Evolutionary conservation across 2,113 vertebrate genomes (phyloP).

Genomic region (Desmodus rotundus): DNA sequence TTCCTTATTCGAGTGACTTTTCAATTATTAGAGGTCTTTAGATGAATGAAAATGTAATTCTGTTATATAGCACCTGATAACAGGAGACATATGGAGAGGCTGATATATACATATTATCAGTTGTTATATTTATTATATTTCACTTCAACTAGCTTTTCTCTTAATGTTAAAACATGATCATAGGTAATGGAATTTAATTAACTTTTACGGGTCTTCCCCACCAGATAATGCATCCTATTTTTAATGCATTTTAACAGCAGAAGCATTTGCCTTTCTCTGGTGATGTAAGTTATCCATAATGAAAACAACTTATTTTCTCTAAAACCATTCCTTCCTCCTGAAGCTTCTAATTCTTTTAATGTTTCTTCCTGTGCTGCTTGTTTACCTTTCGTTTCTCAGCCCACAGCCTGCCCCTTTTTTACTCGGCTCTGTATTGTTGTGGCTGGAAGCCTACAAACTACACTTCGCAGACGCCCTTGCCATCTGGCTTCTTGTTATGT

Average conservation of each 20-base stretch:
- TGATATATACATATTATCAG: slow-evolving; percentile 2
- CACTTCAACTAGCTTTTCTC: slow-evolving; percentile 48
- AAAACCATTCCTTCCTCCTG: slow-evolving; percentile 4
- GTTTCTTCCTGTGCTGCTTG: background rate
- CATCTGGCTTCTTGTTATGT: background rate
- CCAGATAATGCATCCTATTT: slow-evolving; percentile 45
- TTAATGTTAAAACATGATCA: slow-evolving; percentile 48
- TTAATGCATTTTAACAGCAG: slow-evolving; percentile 46
- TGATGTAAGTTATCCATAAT: background rate
- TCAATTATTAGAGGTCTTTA: background rate
- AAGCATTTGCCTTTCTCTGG: background rate
- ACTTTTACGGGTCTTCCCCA: slow-evolving; percentile 34
- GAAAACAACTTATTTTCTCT: slow-evolving; percentile 24
- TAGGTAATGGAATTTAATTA: slow-evolving; percentile 61
- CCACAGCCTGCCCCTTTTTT: background rate
- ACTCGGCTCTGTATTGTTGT: background rate
- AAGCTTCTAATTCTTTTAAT: background rate
- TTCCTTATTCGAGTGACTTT: slow-evolving; percentile 19
- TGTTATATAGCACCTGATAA: slow-evolving; percentile 28
- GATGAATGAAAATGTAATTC: slow-evolving; percentile 34
- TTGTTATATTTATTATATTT: slow-evolving; percentile 40
- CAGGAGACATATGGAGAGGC: background rate
- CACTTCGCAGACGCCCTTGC: background rate
- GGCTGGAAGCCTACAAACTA: background rate
- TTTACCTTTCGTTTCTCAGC: background rate